These are phyloP conservation scores for Chamaea fasciata DNA, from an alignment of 2,113 vertebrate species.

Conservation along the genomic window DNA sequence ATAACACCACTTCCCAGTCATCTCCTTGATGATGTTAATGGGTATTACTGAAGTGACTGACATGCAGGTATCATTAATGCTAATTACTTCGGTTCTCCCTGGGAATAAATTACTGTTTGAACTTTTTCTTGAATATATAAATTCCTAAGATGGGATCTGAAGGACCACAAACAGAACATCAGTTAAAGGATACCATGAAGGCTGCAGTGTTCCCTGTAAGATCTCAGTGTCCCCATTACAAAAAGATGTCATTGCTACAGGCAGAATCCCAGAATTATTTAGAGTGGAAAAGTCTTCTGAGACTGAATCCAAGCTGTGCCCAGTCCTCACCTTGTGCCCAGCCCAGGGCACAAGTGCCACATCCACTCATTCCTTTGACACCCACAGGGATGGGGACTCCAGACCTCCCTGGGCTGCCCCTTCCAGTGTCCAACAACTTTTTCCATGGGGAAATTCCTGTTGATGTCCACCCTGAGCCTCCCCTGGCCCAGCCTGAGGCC, in stretches of 20 bases:
- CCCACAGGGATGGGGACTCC: background rate
- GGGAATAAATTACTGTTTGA: background rate
- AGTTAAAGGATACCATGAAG: background rate
- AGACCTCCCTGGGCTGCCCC: background rate
- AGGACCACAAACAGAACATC: background rate
- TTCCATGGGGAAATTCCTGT: background rate
- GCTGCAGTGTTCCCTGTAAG: background rate
- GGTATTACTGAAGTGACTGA: background rate
- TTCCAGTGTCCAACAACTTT: accelerated
- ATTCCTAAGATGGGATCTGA: background rate
- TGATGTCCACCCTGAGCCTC: accelerated
- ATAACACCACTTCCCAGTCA: slow-evolving; percentile 49
- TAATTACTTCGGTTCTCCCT: slow-evolving; percentile 10
- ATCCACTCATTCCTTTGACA: background rate
- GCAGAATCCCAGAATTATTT: background rate
- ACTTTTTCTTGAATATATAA: background rate
- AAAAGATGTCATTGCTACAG: background rate
- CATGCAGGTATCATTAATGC: background rate
- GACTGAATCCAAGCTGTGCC: background rate
- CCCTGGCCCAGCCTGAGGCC: background rate
- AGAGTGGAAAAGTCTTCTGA: background rate
- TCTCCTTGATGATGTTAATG: slow-evolving; percentile 24
- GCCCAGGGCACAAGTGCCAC: background rate
- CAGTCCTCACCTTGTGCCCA: background rate
- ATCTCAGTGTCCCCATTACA: background rate